Base-by-base conservation (phyloP, 1,140 invertebrate species). In the Dinoponera quadriceps region DNA sequence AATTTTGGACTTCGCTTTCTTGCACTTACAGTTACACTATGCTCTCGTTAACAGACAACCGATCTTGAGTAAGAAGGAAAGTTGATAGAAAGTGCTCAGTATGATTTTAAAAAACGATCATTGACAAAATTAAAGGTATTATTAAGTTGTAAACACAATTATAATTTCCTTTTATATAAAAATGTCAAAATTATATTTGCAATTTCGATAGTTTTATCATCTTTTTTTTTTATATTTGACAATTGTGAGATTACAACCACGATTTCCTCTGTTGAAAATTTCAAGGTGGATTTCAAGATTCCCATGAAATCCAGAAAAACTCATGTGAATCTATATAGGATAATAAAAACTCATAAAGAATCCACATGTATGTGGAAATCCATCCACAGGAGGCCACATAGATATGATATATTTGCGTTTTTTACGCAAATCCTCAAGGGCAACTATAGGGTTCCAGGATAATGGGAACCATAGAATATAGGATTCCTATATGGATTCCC, bases 1-100 rank as follows among this genome's bases (percentile, higher is more conserved):
- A 89, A 86, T 78, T 91, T 90, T 88, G 74, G 87, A 85, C 84
- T 83, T 87, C 84, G 75, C 77, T 75, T 85, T 82, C 71, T 77
- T 62, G 72, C 77, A 80, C 68, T 88, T 65, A 49, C 49, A 74
- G n/a, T 55, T 82, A 69, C 63, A 87, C 62, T 55, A 62, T 83
- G 81, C 71, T 49, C 57, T 29, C 33, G 84, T 89, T 88, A 87
- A 89, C 77, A 88, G 73, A 74, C 71, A 89, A 77, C 82, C 3
- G 44, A 75, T 77, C 38, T 18, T 83, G 22, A n/a, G n/a, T 71
- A 57, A n/a, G 25, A 20, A 73, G 20, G n/a, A 44, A n/a, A n/a
- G n/a, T 55, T 29, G 2, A 1, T 68, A 33, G 13, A 44, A 69
- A 5, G 16, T 14, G 29, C 20, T 78, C 25, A 7, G 22, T 27